phyloP scores from a whole-genome alignment of 2,888 invertebrate species.

The Steinernema scapterisci region DNA sequence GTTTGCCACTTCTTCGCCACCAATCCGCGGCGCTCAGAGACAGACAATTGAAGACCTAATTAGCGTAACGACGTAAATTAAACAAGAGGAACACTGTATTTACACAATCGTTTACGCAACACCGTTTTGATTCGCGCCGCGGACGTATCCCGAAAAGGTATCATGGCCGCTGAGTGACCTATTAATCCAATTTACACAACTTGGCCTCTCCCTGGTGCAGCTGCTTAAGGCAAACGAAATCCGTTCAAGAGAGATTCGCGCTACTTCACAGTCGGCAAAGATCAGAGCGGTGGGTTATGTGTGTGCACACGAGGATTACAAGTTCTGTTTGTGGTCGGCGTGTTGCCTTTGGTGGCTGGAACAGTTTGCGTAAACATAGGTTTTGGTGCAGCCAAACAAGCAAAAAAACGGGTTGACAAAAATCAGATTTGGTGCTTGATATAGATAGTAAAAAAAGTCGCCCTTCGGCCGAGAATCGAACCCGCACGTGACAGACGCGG shows the following conservation, averaged over 20 bases:
- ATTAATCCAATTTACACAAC: constrained; percentile 32
- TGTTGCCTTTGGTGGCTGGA: no score
- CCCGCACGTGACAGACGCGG: constrained; percentile 52
- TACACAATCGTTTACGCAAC: constrained; percentile 21
- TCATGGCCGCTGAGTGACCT: constrained; percentile 27
- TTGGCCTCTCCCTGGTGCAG: constrained; percentile 10
- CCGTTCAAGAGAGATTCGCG: constrained; percentile 5
- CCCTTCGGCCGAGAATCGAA: constrained; percentile 46
- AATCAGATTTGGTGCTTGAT: no score
- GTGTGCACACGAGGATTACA: not conserved
- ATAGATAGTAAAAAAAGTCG: no score
- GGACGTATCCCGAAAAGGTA: not conserved
- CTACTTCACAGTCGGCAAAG: not conserved
- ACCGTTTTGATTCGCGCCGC: not conserved
- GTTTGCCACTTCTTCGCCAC: constrained; percentile 8
- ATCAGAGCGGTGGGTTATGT: constrained; percentile 7
- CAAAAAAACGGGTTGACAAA: no score
- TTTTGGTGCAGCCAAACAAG: no score
- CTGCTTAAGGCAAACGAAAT: constrained; percentile 25
- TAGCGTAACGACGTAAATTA: not conserved
- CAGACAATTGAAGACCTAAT: not conserved
- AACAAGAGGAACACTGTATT: constrained; percentile 7
- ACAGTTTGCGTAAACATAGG: no score
- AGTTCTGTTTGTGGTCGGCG: not conserved
- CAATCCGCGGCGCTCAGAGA: not conserved